Evolutionary conservation across 1,140 invertebrate species (phyloP).

Genomic region (Globodera ellingtonae): DNA sequence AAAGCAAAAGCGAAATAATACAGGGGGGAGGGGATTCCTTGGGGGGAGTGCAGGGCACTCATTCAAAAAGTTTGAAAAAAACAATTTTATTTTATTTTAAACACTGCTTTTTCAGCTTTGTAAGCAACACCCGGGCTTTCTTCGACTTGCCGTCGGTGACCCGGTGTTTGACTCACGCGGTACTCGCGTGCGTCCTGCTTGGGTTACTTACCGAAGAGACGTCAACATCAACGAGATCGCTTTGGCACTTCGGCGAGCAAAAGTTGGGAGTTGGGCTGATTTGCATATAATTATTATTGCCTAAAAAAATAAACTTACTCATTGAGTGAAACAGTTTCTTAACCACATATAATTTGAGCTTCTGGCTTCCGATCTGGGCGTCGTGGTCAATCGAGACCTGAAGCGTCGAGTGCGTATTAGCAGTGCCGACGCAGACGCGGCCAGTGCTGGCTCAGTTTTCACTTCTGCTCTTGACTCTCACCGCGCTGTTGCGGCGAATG

Average conservation of each 20-base stretch:
- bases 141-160: constrained; percentile 94
- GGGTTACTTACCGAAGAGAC: constrained; percentile 94
- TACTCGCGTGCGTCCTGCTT: constrained; percentile 79
- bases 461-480: constrained; percentile 41
- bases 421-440: constrained; percentile 83
- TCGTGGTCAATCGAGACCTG: constrained; percentile 89
- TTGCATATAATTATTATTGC: background rate
- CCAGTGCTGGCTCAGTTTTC: constrained; percentile 17
- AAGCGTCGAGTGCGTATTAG: constrained; percentile 87
- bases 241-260: constrained; percentile 94
- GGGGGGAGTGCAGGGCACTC: background rate
- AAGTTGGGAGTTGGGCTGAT: constrained; percentile 70
- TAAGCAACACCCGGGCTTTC: constrained; percentile 88
- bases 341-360: constrained; percentile 70
- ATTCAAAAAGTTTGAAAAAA: no score
- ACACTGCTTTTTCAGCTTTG: constrained; percentile 76
- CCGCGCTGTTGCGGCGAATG: constrained; percentile 77
- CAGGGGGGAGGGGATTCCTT: no score
- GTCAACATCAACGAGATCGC: constrained; percentile 99
- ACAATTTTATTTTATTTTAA: background rate
- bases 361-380: constrained; percentile 86
- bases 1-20: no score
- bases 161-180: constrained; percentile 69
- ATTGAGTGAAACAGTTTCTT: no score
- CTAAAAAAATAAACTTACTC: background rate